Conservation (phyloP, 2,113 vertebrate genomes). For the Oreochromis spilurus region DNA sequence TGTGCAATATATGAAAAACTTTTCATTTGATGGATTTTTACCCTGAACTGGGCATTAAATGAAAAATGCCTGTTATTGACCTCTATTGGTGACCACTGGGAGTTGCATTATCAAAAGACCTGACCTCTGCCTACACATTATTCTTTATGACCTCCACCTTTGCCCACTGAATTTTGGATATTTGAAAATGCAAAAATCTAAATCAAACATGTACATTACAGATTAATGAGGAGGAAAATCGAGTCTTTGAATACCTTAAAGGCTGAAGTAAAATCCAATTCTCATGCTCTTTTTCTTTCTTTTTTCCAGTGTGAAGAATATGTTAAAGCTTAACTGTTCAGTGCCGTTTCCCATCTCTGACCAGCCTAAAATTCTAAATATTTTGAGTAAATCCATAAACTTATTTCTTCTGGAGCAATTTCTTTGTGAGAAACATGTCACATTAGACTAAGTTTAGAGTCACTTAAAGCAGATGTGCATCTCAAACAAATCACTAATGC, state of each 20-base stretch:
- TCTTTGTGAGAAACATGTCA: neutral
- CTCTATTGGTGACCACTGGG: neutral
- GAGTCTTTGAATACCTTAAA: neutral
- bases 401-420: neutral
- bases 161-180: neutral
- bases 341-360: neutral
- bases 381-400: neutral
- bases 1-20: neutral
- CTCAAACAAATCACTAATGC: neutral
- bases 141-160: neutral
- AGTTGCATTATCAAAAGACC: neutral
- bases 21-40: neutral
- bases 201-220: neutral
- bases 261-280: neutral
- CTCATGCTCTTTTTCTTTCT: neutral
- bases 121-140: neutral
- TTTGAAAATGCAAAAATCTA: neutral
- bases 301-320: fast-evolving
- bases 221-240: neutral
- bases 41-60: neutral
- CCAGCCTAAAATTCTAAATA: neutral
- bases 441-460: neutral
- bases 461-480: neutral
- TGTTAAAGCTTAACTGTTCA: neutral
- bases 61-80: neutral